phyloP scores from a whole-genome alignment of 2,888 invertebrate genomes.

The Metallyticus violacea region DNA sequence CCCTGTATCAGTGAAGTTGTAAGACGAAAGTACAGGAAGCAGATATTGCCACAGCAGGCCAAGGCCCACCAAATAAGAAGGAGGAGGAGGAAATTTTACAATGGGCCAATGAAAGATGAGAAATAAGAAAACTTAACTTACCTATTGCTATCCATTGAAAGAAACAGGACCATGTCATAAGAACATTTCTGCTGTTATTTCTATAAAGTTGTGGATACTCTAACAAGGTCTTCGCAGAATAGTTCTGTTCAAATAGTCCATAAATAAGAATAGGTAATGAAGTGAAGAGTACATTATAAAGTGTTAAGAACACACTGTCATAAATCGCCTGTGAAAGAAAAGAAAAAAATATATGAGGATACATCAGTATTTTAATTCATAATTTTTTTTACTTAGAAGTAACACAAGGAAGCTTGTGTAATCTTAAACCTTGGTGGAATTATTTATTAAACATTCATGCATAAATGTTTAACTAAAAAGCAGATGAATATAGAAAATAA shows the following conservation, averaged over 20 bases:
- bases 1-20: too few relatives aligned
- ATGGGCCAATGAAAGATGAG: too few relatives aligned
- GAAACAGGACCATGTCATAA: slow-evolving; percentile 62
- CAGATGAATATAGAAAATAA: too few relatives aligned
- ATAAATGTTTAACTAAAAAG: too few relatives aligned
- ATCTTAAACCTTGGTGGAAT: too few relatives aligned
- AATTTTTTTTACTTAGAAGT: too few relatives aligned
- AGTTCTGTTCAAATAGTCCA: slow-evolving; percentile 72
- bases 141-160: slow-evolving; percentile 57
- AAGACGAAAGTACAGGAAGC: too few relatives aligned
- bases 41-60: too few relatives aligned
- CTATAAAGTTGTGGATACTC: slow-evolving; percentile 68
- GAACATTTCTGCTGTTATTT: slow-evolving; percentile 59
- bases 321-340: slow-evolving; percentile 66
- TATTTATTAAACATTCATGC: too few relatives aligned
- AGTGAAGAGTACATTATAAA: slow-evolving; percentile 74
- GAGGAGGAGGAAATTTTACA: too few relatives aligned
- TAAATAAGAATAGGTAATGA: slow-evolving; percentile 70
- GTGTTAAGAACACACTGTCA: slow-evolving; percentile 70
- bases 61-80: too few relatives aligned
- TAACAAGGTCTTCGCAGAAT: slow-evolving; percentile 52
- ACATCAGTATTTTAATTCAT: background rate
- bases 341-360: slow-evolving; percentile 35
- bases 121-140: slow-evolving; percentile 37
- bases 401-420: too few relatives aligned